Percentiles rank a stretch among this genome's conserved stretches.
Evolutionary conservation across 2,888 invertebrate genomes (phyloP).

Genomic region (Sympetrum striolatum): DNA sequence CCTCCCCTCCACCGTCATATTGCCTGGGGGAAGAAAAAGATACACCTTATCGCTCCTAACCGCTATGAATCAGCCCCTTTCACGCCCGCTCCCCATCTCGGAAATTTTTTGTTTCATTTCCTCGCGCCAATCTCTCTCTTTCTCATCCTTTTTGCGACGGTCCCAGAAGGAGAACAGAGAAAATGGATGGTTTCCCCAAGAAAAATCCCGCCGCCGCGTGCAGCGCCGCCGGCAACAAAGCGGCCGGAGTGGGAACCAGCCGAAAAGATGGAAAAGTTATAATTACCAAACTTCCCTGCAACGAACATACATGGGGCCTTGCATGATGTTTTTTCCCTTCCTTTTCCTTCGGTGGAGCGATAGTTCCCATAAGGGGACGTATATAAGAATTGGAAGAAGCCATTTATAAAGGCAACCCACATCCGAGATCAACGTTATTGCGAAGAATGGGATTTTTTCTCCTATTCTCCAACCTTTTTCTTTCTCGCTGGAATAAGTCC

Average conservation of each 20-base stretch:
- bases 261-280: not conserved
- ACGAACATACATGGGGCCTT: not conserved
- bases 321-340: no score
- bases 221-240: not conserved
- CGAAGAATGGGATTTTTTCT: no score
- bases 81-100: not conserved
- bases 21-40: not conserved
- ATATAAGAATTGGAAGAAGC: no score
- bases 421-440: no score
- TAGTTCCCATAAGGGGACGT: no score
- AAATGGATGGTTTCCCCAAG: not conserved
- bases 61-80: not conserved
- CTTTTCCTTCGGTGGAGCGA: no score
- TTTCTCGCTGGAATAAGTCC: no score
- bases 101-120: not conserved
- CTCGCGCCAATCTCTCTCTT: not conserved
- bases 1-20: not conserved
- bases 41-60: not conserved
- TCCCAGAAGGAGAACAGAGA: not conserved
- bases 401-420: no score
- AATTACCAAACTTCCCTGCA: not conserved
- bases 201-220: not conserved
- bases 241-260: not conserved
- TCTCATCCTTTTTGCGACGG: not conserved
- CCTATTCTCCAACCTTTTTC: no score